Base-by-base conservation (phyloP, 2,888 invertebrate species). In the Pharmacophagus antenor region DNA sequence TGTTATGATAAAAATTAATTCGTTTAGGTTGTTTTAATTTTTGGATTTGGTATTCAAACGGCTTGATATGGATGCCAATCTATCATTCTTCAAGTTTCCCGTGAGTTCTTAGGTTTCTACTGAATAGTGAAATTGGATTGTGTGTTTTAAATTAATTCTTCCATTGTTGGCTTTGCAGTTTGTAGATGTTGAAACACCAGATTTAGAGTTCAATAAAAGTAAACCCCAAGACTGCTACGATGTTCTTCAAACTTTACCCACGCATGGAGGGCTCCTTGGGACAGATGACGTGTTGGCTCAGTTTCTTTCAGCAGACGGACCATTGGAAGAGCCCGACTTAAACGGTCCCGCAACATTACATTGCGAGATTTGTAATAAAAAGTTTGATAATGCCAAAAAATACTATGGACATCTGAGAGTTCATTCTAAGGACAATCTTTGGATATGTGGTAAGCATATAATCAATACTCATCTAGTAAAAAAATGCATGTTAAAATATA, bases 321-420 rank as follows among this genome's bases (percentile, higher is more conserved):
- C 84, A 0, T 58, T 88, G 50, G 89, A 90, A 47, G 89, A 88
- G 65, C 88, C 88, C 0, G 88, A 88, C 63, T 68, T 88, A 20
- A 89, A 87, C 59, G 89, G 88, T 0, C 89, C 88, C 0, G 83
- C 90, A 1, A 85, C 81, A 5, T 68, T 88, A 42, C 85, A 87
- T 58, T 90, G 90, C 61, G 90, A 90, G 65, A 89, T 90, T 54
- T 90, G 90, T 68, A 74, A 75, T 22, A 89, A 88, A 66, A 78
- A 82, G 63, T 90, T 90, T 70, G 88, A 88, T 61, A 89, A 88
- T 63, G 87, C 88, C 12, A 87, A 85, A 63, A 89, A 88, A 65
- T 90, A 90, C 66, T 88, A 88, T 67, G 90, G 90, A 12, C 90
- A 90, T 70, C 68, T 90, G 57, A 72, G 88, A 62, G 84, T 89